Evolutionary conservation across 2,797 vertebrate genomes (phyloP), one percentile per base, ranked within the genome.

Genomic region (Sebastes minor): DNA sequence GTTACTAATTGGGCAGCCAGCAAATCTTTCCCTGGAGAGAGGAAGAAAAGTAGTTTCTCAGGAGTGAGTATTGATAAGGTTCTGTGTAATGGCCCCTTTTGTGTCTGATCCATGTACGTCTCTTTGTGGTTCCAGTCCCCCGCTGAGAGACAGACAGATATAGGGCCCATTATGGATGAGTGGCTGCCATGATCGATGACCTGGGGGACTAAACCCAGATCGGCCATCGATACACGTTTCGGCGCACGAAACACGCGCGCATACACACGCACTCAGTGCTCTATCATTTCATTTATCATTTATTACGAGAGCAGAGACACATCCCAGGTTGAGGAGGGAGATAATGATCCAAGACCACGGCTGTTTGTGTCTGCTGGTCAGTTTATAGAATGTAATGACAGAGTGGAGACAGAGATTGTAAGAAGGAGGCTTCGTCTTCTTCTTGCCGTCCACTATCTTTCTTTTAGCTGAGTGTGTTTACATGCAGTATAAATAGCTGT

Each of bases 41-140:
- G 42, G 60, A 70, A 59, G 55, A 71, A 92, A 90, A 91, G 89
- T 74, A 85, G 82, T 92, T 93, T 91, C 83, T 90, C 77, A 66
- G 76, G 71, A 82, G 63, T 60, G 84, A 86, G 78, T 91, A 92
- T 94, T 79, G 90, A 92, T 91, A 86, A 38, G 64, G 16, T 81
- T 82, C 69, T 75, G 87, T 89, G 80, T 91, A 91, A 91, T 91
- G 89, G 86, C 87, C 80, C 68, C 81, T 71, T 91, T 88, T 92
- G 85, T 84, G 81, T 85, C 88, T 83, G 86, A 87, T 91, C 77
- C 76, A 74, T 86, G 83, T 42, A 63, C 18, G 69, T 86, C 60
- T 81, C 77, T 76, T 79, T 84, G 85, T 87, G 83, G 74, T 81
- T 27, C 53, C 25, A 56, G 84, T 76, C 74, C 82, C 81, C 88